Conservation (phyloP, 2,888 invertebrate species). For the Athalia rosae region DNA sequence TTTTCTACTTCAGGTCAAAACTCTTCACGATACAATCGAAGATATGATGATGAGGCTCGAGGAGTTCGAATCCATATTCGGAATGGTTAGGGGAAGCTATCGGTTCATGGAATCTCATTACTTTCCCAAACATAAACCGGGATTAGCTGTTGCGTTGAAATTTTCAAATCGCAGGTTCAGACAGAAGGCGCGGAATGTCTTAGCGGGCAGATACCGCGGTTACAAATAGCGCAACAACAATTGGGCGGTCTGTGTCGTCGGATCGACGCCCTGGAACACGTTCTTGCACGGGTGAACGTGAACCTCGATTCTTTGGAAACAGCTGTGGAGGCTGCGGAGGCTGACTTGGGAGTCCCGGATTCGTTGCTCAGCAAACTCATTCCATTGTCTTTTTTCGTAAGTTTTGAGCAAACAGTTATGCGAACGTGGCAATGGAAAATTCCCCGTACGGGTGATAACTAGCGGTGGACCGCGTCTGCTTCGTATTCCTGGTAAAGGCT, state of each 20-base stretch:
- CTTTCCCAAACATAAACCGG: neutral
- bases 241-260: constrained; percentile 64
- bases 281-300: constrained; percentile 66
- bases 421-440: no score
- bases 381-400: constrained; percentile 71
- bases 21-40: constrained; percentile 68
- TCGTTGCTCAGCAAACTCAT: constrained; percentile 69
- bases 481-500: neutral
- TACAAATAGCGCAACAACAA: constrained; percentile 62
- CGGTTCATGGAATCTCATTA: neutral
- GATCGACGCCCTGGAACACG: constrained; percentile 69
- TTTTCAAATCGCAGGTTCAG: constrained; percentile 61
- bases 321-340: constrained; percentile 69
- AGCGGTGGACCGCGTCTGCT: neutral
- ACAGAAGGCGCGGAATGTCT: constrained; percentile 66
- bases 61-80: constrained; percentile 71
- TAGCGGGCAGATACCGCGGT: constrained; percentile 63
- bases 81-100: constrained; percentile 65
- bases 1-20: constrained; percentile 60
- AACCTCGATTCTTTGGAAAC: constrained; percentile 68
- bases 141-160: neutral
- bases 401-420: constrained; percentile 45
- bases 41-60: constrained; percentile 72
- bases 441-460: no score
- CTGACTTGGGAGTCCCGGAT: constrained; percentile 66